These are phyloP conservation scores for Pelusios castaneus DNA, from an alignment of 2,113 vertebrate genomes.

Conservation along the genomic window DNA sequence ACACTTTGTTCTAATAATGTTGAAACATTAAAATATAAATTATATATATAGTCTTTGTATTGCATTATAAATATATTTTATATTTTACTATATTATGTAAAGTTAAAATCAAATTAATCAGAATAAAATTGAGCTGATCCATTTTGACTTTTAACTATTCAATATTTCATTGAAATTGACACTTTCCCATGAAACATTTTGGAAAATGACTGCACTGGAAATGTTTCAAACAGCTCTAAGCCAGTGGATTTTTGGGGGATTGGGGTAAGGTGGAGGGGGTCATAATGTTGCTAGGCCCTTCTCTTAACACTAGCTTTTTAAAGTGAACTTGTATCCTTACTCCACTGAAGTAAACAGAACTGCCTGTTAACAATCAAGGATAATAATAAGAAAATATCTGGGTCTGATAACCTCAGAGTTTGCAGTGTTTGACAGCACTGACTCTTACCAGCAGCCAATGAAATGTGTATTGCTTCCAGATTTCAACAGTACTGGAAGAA, in stretches of 20 bases:
- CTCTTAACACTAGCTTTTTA: not conserved
- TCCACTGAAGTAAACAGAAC: not conserved
- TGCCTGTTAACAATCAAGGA: not conserved
- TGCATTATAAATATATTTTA: not conserved
- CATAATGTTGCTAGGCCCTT: not conserved
- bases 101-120: not conserved
- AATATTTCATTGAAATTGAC: not conserved
- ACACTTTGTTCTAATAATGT: not conserved
- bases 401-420: not conserved
- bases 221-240: not conserved
- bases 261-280: no score
- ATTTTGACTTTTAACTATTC: not conserved
- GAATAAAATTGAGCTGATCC: not conserved
- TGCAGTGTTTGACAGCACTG: not conserved
- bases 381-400: not conserved
- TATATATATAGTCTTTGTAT: not conserved
- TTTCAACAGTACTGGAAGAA: not conserved
- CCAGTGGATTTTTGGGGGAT: not conserved
- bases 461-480: rapidly evolving
- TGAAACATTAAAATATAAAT: not conserved
- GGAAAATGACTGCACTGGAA: not conserved
- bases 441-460: not conserved
- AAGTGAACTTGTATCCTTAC: not conserved
- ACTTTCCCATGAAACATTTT: not conserved
- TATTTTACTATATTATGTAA: not conserved